These are phyloP conservation scores for Rattus norvegicus DNA, from an alignment of 2,113 vertebrate species.

Conservation along the genomic window GRCr8 NC_086019.1:65344501-65345000, in stretches of 20 bases:
- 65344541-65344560: not conserved
- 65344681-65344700: not conserved
- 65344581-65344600: not conserved
- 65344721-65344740: not conserved
- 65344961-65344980: not conserved
- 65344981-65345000: not conserved
- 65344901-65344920: not conserved
- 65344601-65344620: not conserved
- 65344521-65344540: not conserved
- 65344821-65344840: not conserved
- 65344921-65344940: not conserved
- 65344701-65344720: not conserved
- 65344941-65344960: not conserved
- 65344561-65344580: not conserved
- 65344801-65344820: not conserved
- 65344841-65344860: not conserved
- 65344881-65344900: slow-evolving; percentile 14
- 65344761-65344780: not conserved
- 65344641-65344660: slow-evolving; percentile 31
- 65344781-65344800: not conserved
- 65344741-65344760: not conserved
- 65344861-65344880: not conserved
- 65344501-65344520: not conserved
- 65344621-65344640: not conserved
- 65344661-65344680: not conserved